Percentiles rank a stretch among this genome's conserved stretches.
phyloP scores from a whole-genome alignment of 2,113 vertebrate genomes.

The Crotophaga sulcirostris region DNA sequence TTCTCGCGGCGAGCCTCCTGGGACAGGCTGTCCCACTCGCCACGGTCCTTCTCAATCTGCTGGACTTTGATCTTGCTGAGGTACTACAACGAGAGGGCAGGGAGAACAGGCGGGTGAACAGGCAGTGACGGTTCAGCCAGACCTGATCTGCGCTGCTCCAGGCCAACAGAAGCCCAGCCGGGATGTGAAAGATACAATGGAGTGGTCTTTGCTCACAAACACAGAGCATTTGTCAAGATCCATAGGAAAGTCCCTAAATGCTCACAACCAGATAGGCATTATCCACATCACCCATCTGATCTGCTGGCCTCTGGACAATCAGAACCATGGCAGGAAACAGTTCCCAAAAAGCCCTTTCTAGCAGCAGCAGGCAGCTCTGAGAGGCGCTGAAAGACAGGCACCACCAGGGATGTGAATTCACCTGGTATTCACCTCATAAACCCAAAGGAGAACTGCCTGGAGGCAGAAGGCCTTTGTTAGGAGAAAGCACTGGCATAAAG shows the following conservation, averaged over 20 bases:
- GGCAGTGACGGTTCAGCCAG: fast-evolving
- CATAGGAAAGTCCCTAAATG: fast-evolving
- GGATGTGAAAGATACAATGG: fast-evolving
- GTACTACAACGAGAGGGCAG: conserved; percentile 78
- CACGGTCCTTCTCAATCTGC: conserved; percentile 93
- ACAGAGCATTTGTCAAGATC: fast-evolving
- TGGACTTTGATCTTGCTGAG: conserved; percentile 98
- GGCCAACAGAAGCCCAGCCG: fast-evolving
- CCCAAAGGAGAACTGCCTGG: not conserved
- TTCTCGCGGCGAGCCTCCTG: conserved; percentile 91
- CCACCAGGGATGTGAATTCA: not conserved
- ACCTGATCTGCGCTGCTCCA: fast-evolving
- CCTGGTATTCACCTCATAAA: not conserved
- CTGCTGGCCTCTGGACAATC: not conserved
- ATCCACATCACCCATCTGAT: not conserved
- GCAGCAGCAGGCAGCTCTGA: not conserved
- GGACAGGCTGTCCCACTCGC: conserved; percentile 89
- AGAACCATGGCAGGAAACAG: not conserved
- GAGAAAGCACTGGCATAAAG: not conserved
- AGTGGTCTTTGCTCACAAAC: not conserved
- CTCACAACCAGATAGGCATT: not conserved
- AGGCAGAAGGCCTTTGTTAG: not conserved
- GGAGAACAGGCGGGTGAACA: fast-evolving
- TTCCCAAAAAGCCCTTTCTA: not conserved
- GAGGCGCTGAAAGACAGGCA: not conserved